A percentile compares a stretch with the other conserved stretches of the same genome.
These are phyloP conservation scores for Shinisaurus crocodilurus DNA, from an alignment of 2,113 vertebrate genomes.

Conservation along the genomic window DNA sequence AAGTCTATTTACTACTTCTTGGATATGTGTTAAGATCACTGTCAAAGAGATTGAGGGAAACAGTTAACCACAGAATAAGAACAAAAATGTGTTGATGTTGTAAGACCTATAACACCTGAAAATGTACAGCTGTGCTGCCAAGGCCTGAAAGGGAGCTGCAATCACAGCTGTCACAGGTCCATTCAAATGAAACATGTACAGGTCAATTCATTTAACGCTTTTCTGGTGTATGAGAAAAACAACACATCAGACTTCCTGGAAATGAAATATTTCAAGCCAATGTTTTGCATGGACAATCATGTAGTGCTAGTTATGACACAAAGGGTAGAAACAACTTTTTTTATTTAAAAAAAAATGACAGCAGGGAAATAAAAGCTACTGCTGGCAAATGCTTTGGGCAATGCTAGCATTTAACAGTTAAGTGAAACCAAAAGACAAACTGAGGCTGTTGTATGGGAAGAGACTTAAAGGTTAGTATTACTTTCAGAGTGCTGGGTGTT, in stretches of 20 bases:
- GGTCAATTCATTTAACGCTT: conserved; percentile 65
- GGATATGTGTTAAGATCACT: not conserved
- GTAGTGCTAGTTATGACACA: conserved; percentile 32
- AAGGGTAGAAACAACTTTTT: not conserved
- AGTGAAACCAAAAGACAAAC: not conserved
- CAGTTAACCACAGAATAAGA: conserved; percentile 36
- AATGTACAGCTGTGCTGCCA: conserved; percentile 49
- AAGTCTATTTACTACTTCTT: conserved; percentile 31
- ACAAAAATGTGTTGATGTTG: conserved; percentile 36
- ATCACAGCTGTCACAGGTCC: conserved; percentile 57
- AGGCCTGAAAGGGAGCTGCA: conserved; percentile 51
- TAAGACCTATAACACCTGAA: conserved; percentile 33
- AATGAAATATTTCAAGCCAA: conserved; percentile 37
- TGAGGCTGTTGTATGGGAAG: not conserved
- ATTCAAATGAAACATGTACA: conserved; percentile 65
- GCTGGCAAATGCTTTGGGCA: not conserved
- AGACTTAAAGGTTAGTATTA: not conserved
- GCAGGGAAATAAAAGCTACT: not conserved
- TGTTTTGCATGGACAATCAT: conserved; percentile 50
- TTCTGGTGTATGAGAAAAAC: conserved; percentile 43
- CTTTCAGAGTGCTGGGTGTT: not conserved
- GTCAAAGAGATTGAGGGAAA: conserved; percentile 24
- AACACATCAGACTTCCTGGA: conserved; percentile 19
- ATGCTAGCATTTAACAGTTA: not conserved
- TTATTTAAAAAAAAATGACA: not conserved